phyloP scores from a whole-genome alignment of 2,888 invertebrate species.

The Pseudoips prasinana region DNA sequence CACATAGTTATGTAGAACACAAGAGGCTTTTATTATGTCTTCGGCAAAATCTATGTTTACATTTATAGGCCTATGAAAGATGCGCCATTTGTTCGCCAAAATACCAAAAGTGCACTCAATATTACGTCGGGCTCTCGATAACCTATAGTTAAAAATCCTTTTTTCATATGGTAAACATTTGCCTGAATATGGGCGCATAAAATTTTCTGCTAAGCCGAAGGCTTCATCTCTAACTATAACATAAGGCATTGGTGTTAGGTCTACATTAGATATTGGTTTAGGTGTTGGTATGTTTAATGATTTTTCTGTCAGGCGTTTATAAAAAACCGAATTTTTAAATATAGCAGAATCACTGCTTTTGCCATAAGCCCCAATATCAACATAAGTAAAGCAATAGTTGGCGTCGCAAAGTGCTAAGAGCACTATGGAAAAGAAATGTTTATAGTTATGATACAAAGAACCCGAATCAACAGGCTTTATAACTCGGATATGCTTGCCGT shows the following conservation, averaged over 20 bases:
- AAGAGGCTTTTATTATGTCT: conserved; percentile 9
- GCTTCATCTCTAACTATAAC: conserved; percentile 22
- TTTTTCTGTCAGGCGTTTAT: conserved; percentile 21
- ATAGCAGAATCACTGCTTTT: conserved; percentile 29
- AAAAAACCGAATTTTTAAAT: conserved; percentile 26
- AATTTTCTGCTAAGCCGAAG: conserved; percentile 14
- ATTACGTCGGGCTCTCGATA: conserved; percentile 12
- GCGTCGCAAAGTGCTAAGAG: conserved; percentile 36
- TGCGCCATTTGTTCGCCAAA: conserved; percentile 8
- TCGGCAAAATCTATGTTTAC: conserved; percentile 6
- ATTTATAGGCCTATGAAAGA: conserved; percentile 12
- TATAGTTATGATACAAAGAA: conserved; percentile 28
- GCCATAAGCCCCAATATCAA: conserved; percentile 33
- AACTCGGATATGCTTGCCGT: conserved; percentile 30
- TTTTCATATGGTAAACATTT: conserved; percentile 7
- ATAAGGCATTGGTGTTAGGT: conserved; percentile 19
- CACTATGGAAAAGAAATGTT: conserved; percentile 34
- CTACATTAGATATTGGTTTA: conserved; percentile 24
- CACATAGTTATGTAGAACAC: conserved; percentile 17
- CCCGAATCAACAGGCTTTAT: conserved; percentile 32
- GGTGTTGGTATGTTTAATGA: conserved; percentile 26
- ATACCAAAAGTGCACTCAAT: conserved; percentile 14
- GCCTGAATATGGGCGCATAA: conserved; percentile 16
- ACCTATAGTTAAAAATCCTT: conserved; percentile 14
- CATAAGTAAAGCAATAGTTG: conserved; percentile 30